phyloP scores from a whole-genome alignment of 2,888 invertebrate species.

The Drosophila sordidapex region DNA sequence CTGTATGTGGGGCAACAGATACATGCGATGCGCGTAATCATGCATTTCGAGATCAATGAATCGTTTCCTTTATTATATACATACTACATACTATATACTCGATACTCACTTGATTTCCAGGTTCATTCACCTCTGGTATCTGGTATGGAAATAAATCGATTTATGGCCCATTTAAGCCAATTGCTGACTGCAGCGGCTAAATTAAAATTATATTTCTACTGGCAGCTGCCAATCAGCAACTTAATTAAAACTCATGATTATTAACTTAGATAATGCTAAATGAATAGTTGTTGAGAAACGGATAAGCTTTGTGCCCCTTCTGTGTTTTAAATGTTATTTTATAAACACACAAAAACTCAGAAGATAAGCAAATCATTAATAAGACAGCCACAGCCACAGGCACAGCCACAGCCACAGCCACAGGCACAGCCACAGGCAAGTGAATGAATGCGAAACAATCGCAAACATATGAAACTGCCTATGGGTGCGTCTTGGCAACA shows the following conservation, averaged over 20 bases:
- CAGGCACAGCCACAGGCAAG: background rate
- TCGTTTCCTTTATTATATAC: background rate
- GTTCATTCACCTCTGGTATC: constrained; percentile 46
- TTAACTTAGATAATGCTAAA: background rate
- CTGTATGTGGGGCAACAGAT: constrained; percentile 34
- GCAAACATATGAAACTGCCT: background rate
- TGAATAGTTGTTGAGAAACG: background rate
- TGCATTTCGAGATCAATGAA: constrained; percentile 32
- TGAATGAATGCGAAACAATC: background rate
- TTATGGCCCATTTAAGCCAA: background rate
- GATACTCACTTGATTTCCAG: constrained; percentile 10
- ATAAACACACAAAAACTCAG: background rate
- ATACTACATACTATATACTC: background rate
- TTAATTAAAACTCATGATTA: background rate
- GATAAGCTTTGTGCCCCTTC: background rate
- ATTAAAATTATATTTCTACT: background rate
- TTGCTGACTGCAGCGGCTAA: background rate
- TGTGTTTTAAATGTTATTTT: background rate
- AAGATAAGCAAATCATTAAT: background rate
- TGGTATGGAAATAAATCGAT: background rate
- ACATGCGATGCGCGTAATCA: constrained; percentile 2
- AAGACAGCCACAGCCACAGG: no score
- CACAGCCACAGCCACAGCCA: no score
- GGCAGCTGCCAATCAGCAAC: background rate
- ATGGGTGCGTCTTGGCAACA: background rate